Conservation (phyloP, 2,888 invertebrate species). For the Drosophila differens region DNA sequence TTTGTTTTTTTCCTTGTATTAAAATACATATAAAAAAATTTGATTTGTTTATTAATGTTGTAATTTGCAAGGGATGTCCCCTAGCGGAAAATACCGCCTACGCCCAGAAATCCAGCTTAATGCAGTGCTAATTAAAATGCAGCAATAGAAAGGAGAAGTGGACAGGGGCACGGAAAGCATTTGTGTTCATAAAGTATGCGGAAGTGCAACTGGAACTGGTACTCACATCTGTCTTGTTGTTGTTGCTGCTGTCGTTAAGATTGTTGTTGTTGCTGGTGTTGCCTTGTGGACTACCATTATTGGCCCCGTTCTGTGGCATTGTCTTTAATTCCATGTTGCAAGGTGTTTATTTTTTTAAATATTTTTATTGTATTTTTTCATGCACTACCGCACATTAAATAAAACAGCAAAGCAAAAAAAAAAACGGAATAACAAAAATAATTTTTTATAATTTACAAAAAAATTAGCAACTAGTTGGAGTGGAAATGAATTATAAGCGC, state of each 20-base stretch:
- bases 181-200: slow-evolving; percentile 2
- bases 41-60: background rate
- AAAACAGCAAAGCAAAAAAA: slow-evolving; percentile 5
- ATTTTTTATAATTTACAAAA: background rate
- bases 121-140: background rate
- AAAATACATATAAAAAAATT: background rate
- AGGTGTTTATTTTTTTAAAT: slow-evolving; percentile 24
- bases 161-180: background rate
- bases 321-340: slow-evolving; percentile 61
- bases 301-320: slow-evolving; percentile 51
- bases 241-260: slow-evolving; percentile 12
- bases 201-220: slow-evolving; percentile 18
- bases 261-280: slow-evolving; percentile 21
- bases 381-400: slow-evolving; percentile 45
- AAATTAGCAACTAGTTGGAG: background rate
- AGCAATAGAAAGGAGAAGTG: background rate
- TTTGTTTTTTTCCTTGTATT: background rate
- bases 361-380: slow-evolving; percentile 11
- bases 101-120: background rate
- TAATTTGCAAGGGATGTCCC: background rate
- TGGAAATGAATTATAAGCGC: slow-evolving; percentile 7
- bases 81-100: background rate
- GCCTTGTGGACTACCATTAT: slow-evolving; percentile 35
- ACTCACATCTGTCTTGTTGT: slow-evolving; percentile 47
- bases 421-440: slow-evolving; percentile 8